Evolutionary conservation across 2,113 vertebrate genomes (phyloP).

Genomic region (Pteronura brasiliensis): DNA sequence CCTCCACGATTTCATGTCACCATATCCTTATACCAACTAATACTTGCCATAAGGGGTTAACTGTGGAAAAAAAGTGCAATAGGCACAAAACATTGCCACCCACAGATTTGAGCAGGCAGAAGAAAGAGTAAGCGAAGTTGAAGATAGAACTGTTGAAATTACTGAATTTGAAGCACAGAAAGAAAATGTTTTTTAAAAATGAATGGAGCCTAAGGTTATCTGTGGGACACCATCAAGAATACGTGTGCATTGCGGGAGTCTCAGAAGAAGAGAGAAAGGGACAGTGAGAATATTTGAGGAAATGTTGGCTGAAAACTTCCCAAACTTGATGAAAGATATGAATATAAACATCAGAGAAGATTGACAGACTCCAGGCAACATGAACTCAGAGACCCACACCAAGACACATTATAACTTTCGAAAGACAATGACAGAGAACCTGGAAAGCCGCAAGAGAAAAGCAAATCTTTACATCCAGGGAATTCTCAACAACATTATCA

Average conservation of each 20-base stretch:
- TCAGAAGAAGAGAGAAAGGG: not conserved
- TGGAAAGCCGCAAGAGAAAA: not conserved
- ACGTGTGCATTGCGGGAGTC: not conserved
- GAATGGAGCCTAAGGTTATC: not conserved
- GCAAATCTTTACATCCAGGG: not conserved
- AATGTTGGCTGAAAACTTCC: not conserved
- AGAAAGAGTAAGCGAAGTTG: not conserved
- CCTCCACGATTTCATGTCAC: too few relatives aligned
- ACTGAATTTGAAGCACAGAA: not conserved
- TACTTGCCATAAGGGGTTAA: not conserved
- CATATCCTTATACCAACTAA: not conserved
- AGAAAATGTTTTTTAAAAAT: not conserved
- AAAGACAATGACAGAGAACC: not conserved
- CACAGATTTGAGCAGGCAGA: not conserved
- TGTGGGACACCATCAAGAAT: not conserved
- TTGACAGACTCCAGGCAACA: not conserved
- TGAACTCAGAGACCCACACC: not conserved
- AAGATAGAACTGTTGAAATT: not conserved
- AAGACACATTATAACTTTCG: not conserved
- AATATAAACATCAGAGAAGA: not conserved
- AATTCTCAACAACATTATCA: not conserved
- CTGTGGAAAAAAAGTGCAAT: not conserved
- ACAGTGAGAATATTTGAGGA: not conserved
- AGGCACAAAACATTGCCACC: not conserved
- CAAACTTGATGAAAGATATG: not conserved